These are phyloP conservation scores for Streptopelia turtur DNA, from an alignment of 2,797 vertebrate species.

Conservation along the genomic window DNA sequence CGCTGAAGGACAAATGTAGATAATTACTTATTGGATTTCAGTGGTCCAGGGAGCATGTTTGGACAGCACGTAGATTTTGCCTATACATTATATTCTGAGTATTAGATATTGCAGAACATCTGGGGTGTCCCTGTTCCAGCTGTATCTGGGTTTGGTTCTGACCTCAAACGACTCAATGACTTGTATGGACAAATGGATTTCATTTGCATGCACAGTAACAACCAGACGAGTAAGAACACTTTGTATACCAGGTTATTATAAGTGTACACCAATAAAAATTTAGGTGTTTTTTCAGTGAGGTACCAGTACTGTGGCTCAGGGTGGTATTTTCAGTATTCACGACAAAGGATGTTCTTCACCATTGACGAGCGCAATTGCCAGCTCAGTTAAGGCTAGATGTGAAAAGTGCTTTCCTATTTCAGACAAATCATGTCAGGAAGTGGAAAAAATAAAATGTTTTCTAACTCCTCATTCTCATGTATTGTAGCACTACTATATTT, in stretches of 20 bases:
- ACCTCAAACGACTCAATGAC: not conserved
- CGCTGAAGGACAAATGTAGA: not conserved
- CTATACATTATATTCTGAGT: not conserved
- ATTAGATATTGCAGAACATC: not conserved
- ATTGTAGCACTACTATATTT: not conserved
- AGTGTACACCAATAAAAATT: not conserved
- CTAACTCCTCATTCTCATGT: not conserved
- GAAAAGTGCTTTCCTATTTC: not conserved
- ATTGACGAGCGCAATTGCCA: not conserved
- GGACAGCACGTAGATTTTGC: not conserved
- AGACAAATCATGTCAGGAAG: not conserved
- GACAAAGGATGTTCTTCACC: not conserved
- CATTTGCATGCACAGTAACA: not conserved
- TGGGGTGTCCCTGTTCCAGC: not conserved
- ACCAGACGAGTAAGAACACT: not conserved
- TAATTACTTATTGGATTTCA: not conserved
- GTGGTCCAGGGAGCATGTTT: not conserved
- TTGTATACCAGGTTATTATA: not conserved
- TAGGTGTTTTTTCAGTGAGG: not conserved
- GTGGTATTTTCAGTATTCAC: not conserved
- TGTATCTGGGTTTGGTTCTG: not conserved
- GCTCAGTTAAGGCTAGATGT: not conserved
- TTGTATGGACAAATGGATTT: not conserved
- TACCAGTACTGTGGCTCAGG: not conserved
- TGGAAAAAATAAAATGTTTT: not conserved